These are phyloP conservation scores for Plectrocnemia conspersa DNA, from an alignment of 1,140 invertebrate genomes.

Conservation along the genomic window DNA sequence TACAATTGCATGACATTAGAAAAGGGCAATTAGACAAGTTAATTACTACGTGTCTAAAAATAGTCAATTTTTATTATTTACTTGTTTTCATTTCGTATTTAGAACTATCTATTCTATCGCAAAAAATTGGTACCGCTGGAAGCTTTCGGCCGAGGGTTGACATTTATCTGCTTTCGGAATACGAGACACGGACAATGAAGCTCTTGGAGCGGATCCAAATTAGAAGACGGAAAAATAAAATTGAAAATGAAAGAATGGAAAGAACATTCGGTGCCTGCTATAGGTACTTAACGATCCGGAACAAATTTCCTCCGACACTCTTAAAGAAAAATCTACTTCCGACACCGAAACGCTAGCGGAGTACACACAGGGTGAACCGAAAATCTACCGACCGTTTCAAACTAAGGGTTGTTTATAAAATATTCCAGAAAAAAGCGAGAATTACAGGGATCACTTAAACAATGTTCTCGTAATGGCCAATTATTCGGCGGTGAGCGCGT, in stretches of 20 bases:
- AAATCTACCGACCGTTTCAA: neutral
- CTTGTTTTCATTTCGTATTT: too few relatives aligned
- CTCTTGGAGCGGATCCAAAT: conserved; percentile 32
- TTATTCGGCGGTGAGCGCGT: too few relatives aligned
- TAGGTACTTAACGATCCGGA: conserved; percentile 31
- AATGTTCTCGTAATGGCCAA: conserved; percentile 11
- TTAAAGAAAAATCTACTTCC: conserved; percentile 29
- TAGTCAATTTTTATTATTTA: too few relatives aligned
- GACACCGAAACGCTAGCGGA: conserved; percentile 25
- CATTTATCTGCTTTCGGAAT: conserved; percentile 22
- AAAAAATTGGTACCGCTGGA: conserved; percentile 19
- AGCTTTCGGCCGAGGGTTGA: conserved; percentile 20
- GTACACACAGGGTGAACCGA: conserved; percentile 15
- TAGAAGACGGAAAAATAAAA: conserved; percentile 32
- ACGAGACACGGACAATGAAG: conserved; percentile 29
- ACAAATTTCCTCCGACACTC: conserved; percentile 32
- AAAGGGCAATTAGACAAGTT: too few relatives aligned
- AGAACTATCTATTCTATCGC: too few relatives aligned
- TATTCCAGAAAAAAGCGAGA: neutral
- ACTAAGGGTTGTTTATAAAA: neutral
- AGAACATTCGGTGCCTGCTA: conserved; percentile 17
- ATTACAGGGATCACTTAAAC: conserved; percentile 13
- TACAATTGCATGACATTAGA: too few relatives aligned
- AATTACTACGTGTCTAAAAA: too few relatives aligned
- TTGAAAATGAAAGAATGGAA: conserved; percentile 33